Conservation (phyloP, 2,797 vertebrate species). For the Enteromius trimaculatus region DNA sequence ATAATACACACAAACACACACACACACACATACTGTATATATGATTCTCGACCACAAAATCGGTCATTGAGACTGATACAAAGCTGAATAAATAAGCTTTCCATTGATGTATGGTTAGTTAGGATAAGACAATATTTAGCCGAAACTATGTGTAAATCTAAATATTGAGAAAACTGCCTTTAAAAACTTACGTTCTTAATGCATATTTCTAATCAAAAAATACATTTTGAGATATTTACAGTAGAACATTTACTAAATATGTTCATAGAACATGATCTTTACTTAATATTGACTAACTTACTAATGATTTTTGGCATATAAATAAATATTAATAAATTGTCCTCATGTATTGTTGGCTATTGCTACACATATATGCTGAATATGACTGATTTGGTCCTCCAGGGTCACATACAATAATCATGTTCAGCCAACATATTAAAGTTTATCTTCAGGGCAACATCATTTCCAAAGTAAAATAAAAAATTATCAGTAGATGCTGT, state of each 20-base stretch:
- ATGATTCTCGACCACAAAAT: neutral
- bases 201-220: neutral
- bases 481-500: neutral
- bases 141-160: too few relatives aligned
- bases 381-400: neutral
- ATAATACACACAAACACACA: neutral
- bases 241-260: too few relatives aligned
- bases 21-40: too few relatives aligned
- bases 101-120: too few relatives aligned
- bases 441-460: neutral
- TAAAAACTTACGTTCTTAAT: too few relatives aligned
- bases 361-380: neutral
- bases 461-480: neutral
- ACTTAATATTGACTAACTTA: too few relatives aligned
- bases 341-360: neutral
- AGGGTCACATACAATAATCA: neutral
- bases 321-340: too few relatives aligned
- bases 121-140: too few relatives aligned
- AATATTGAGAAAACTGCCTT: too few relatives aligned
- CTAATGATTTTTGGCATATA: too few relatives aligned
- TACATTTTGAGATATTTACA: neutral
- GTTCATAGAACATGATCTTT: neutral
- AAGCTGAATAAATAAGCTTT: neutral
- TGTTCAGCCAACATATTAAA: neutral
- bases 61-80: neutral